These are phyloP conservation scores for Myiagra hebetior DNA, from an alignment of 2,113 vertebrate species.

Conservation along the genomic window DNA sequence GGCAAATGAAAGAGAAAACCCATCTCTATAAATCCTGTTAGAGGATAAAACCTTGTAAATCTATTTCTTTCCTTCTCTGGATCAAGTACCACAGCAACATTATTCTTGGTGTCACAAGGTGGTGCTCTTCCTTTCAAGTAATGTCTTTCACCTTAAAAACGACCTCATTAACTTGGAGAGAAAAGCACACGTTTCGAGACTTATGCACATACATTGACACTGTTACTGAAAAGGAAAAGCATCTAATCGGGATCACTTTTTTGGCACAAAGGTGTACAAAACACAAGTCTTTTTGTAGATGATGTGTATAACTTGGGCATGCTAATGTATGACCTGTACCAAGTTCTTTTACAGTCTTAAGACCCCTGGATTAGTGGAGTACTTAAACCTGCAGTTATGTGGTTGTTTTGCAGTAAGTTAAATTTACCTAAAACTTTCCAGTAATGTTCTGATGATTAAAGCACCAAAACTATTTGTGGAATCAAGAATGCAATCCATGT, in stretches of 20 bases:
- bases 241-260: not conserved
- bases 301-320: not conserved
- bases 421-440: not conserved
- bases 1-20: conserved; percentile 30
- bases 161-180: not conserved
- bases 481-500: not conserved
- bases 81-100: not conserved
- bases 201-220: not conserved
- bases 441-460: not conserved
- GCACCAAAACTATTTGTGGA: not conserved
- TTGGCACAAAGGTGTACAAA: not conserved
- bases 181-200: not conserved
- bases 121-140: conserved; percentile 47
- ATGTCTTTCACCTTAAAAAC: not conserved
- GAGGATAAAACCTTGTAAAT: not conserved
- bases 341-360: not conserved
- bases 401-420: not conserved
- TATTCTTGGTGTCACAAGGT: conserved; percentile 41
- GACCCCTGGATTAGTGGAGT: not conserved
- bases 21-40: not conserved
- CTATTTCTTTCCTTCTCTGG: not conserved
- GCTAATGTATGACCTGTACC: not conserved
- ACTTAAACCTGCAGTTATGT: not conserved
- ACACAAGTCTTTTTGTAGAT: not conserved
- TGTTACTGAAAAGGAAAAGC: not conserved